These are phyloP conservation scores for Pedetes capensis DNA, from an alignment of 2,113 vertebrate species.

Conservation along the genomic window DNA sequence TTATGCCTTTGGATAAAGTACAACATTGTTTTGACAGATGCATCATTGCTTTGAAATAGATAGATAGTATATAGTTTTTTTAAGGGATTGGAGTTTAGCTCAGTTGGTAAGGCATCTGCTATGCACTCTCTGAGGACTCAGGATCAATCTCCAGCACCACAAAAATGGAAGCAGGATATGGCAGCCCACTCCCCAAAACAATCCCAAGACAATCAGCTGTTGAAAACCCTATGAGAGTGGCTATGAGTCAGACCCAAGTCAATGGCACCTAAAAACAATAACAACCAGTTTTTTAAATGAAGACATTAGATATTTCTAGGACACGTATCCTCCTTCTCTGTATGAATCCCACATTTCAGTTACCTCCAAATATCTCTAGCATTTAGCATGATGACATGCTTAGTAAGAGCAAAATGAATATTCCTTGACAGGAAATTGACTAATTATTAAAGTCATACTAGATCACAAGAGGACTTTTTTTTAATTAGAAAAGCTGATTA, in stretches of 20 bases:
- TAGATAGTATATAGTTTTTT: neutral
- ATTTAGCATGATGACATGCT: neutral
- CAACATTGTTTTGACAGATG: neutral
- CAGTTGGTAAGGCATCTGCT: no score
- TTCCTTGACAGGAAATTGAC: neutral
- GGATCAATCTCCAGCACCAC: no score
- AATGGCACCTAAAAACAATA: no score
- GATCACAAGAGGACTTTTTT: neutral
- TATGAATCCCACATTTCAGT: neutral
- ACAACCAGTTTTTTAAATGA: no score
- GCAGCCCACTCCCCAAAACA: no score
- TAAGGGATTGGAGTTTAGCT: no score
- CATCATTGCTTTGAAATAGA: neutral
- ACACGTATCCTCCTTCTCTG: neutral
- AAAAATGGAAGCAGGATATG: no score
- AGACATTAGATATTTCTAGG: neutral
- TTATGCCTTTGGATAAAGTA: neutral
- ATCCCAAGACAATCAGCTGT: no score
- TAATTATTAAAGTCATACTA: neutral
- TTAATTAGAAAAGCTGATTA: constrained; percentile 33
- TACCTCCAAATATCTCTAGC: neutral
- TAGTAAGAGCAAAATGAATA: neutral
- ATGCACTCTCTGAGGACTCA: no score
- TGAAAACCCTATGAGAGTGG: no score
- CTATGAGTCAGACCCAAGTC: no score